Evolutionary conservation across 2,888 invertebrate species (phyloP).

Genomic region (Polia nebulosa): DNA sequence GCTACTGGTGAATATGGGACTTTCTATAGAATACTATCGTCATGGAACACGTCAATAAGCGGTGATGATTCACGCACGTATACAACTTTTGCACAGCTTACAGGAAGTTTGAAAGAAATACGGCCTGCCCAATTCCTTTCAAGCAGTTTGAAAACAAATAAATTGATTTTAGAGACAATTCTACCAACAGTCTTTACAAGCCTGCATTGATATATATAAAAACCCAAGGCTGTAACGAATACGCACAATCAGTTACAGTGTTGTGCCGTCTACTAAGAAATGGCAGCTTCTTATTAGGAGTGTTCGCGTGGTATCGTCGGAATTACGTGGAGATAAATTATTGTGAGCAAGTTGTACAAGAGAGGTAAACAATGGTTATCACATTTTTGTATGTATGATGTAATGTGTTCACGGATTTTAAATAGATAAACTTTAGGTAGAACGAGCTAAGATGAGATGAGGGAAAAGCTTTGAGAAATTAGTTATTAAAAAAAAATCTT

Average conservation of each 20-base stretch:
- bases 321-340: conserved; percentile 22
- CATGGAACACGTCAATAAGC: too few relatives aligned
- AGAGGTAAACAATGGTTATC: conserved; percentile 40
- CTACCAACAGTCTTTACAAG: background rate
- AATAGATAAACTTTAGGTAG: background rate
- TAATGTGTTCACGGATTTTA: conserved; percentile 26
- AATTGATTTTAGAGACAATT: background rate
- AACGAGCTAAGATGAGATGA: background rate
- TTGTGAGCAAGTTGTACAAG: conserved; percentile 6
- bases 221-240: too few relatives aligned
- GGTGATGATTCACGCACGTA: too few relatives aligned
- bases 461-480: background rate
- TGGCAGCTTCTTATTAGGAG: conserved; percentile 27
- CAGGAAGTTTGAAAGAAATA: background rate
- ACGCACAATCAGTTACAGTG: conserved; percentile 12
- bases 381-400: conserved; percentile 29
- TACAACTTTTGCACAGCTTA: background rate
- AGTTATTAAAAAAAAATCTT: background rate
- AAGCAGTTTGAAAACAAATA: conserved; percentile 1
- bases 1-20: background rate
- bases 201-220: too few relatives aligned
- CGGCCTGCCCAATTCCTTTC: background rate
- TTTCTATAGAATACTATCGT: too few relatives aligned
- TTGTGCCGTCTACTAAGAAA: conserved; percentile 8
- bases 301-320: background rate